Percentiles rank a stretch among this genome's conserved stretches.
phyloP scores from a whole-genome alignment of 2,888 invertebrate species.

The Cyclophora albipunctata region DNA sequence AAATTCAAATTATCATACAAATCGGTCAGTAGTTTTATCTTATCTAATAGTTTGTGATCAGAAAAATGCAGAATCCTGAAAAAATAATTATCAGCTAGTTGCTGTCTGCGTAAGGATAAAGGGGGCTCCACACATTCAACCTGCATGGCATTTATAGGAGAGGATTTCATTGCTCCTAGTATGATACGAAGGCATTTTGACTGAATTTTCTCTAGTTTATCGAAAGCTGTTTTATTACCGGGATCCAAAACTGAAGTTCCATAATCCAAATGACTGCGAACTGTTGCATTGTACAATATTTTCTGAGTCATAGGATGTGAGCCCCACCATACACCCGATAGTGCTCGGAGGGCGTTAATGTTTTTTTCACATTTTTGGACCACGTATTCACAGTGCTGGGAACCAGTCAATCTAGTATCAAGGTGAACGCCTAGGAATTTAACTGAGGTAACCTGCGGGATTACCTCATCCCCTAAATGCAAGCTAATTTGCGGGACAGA shows the following conservation, averaged over 20 bases:
- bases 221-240: constrained; percentile 6
- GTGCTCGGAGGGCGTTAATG: constrained; percentile 5
- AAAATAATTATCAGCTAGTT: neutral
- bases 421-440: constrained; percentile 9
- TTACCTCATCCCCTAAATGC: neutral
- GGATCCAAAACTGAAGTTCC: constrained; percentile 17
- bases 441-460: neutral
- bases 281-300: constrained; percentile 15
- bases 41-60: neutral
- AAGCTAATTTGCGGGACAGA: neutral
- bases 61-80: neutral
- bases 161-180: constrained; percentile 20
- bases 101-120: constrained; percentile 1
- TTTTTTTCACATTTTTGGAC: constrained; percentile 7
- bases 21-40: neutral
- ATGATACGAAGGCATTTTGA: constrained; percentile 18
- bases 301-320: constrained; percentile 15
- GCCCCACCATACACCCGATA: constrained; percentile 19
- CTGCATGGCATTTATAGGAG: constrained; percentile 19
- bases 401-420: constrained; percentile 7
- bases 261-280: constrained; percentile 21
- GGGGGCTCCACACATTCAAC: constrained; percentile 8
- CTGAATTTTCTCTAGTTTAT: constrained; percentile 13
- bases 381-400: constrained; percentile 5
- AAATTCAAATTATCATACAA: neutral